Conservation (phyloP, 2,113 vertebrate genomes). For the Zosterops pallidus region DNA sequence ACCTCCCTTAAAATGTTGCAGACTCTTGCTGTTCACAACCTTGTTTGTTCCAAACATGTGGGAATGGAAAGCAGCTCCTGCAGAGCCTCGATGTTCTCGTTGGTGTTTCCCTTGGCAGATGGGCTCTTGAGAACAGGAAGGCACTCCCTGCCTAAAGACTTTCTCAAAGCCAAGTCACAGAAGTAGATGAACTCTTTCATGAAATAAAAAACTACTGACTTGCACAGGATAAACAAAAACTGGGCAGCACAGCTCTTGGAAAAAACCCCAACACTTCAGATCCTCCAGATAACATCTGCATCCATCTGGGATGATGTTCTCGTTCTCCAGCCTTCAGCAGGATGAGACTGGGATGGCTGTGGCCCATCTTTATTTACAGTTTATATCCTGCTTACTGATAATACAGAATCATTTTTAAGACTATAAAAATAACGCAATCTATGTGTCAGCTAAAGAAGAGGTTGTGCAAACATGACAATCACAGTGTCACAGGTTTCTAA, state of each 20-base stretch:
- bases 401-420: neutral
- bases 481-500: neutral
- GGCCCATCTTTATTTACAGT: neutral
- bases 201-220: conserved; percentile 14
- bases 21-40: neutral
- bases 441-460: neutral
- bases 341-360: neutral
- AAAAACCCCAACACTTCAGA: neutral
- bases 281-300: neutral
- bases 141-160: conserved; percentile 70
- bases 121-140: conserved; percentile 73
- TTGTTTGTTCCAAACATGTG: neutral
- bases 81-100: conserved; percentile 61
- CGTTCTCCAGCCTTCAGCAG: neutral
- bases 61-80: conserved; percentile 48
- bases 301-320: neutral
- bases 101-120: conserved; percentile 75
- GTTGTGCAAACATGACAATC: neutral
- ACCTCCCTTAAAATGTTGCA: neutral
- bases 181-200: conserved; percentile 58
- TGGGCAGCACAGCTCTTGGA: conserved; percentile 5
- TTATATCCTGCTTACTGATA: neutral
- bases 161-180: conserved; percentile 68
- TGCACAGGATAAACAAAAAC: conserved; percentile 63
- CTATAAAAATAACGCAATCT: neutral